Evolutionary conservation across 2,888 invertebrate genomes (phyloP).

Genomic region (Rhabditoides inermis): DNA sequence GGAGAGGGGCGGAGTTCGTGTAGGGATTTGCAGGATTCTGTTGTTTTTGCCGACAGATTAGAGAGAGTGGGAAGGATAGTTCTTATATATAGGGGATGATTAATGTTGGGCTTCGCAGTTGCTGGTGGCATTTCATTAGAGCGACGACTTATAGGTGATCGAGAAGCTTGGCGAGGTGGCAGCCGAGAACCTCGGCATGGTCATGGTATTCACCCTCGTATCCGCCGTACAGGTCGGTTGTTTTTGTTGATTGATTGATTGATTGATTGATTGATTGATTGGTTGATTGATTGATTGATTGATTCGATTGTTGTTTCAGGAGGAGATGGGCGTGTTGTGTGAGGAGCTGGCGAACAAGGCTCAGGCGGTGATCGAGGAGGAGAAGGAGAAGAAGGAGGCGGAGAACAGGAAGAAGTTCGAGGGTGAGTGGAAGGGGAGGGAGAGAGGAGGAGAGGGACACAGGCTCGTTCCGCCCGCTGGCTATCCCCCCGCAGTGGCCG

Average conservation of each 20-base stretch:
- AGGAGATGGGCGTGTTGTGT: slow-evolving; percentile 28
- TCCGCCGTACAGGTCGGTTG: slow-evolving; percentile 68
- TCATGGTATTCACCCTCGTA: slow-evolving; percentile 90
- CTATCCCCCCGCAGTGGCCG: no score
- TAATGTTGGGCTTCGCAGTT: no score
- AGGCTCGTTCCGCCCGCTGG: no score
- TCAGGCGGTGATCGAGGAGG: slow-evolving; percentile 22
- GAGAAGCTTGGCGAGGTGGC: slow-evolving; percentile 54
- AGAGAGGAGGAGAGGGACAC: no score
- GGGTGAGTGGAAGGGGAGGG: slow-evolving; percentile 55
- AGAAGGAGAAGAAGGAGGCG: slow-evolving; percentile 30
- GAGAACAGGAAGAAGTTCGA: slow-evolving; percentile 71
- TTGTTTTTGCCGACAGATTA: no score
- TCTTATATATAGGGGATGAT: no score
- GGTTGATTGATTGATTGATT: not conserved
- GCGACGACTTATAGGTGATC: no score
- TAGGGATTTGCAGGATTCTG: no score
- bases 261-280: not conserved
- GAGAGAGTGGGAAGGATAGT: no score
- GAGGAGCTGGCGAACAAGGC: slow-evolving; percentile 19
- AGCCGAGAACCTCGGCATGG: slow-evolving; percentile 85
- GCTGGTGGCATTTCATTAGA: no score
- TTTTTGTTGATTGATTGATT: not conserved
- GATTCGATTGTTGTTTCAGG: slow-evolving; percentile 12
- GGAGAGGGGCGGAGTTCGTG: no score